Conservation (phyloP, 2,888 invertebrate species). For the Thyatira batis region DNA sequence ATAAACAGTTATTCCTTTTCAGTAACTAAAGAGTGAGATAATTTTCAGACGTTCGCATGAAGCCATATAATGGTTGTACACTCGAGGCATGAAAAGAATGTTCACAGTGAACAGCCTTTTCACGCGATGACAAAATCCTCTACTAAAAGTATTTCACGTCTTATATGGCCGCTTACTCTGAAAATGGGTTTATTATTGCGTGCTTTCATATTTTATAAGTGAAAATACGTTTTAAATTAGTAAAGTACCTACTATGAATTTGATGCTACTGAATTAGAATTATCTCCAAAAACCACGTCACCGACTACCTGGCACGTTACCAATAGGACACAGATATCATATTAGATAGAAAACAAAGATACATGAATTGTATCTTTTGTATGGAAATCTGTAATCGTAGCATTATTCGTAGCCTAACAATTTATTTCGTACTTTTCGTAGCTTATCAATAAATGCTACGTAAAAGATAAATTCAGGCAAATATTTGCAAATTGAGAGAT, state of each 20-base stretch:
- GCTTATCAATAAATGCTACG: neutral
- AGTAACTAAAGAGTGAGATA: conserved; percentile 27
- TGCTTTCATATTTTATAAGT: no score
- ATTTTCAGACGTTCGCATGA: conserved; percentile 35
- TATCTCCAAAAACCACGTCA: no score
- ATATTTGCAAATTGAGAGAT: neutral
- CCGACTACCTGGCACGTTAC: no score
- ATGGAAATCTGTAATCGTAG: neutral
- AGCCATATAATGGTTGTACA: conserved; percentile 34
- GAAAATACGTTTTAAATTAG: no score
- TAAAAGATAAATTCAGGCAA: neutral
- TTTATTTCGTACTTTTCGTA: no score
- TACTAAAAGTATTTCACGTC: conserved; percentile 12
- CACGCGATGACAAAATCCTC: conserved; percentile 33
- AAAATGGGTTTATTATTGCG: neutral
- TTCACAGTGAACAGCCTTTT: conserved; percentile 28
- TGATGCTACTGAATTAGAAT: no score
- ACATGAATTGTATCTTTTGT: no score
- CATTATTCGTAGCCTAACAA: neutral
- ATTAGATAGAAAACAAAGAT: no score
- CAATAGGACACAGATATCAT: no score
- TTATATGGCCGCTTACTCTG: conserved; percentile 12
- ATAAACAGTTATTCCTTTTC: neutral
- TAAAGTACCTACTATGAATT: no score
- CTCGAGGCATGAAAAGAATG: conserved; percentile 37